Percentiles rank a stretch among this genome's conserved stretches.
These are phyloP conservation scores for Bucco capensis DNA, from an alignment of 2,113 vertebrate species.

Conservation along the genomic window DNA sequence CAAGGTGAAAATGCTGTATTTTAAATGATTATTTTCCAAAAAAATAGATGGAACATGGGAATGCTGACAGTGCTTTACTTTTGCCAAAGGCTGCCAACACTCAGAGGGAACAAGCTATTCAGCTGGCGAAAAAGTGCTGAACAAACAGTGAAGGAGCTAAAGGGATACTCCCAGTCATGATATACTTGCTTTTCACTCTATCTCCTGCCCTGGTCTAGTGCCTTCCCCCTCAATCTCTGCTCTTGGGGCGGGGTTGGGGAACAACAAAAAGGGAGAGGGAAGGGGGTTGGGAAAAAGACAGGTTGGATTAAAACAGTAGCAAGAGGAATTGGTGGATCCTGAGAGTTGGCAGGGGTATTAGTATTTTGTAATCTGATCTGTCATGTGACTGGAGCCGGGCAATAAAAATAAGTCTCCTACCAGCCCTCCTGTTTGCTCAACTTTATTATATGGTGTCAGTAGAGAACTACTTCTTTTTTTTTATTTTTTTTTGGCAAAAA, in stretches of 20 bases:
- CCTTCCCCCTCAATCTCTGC: background rate
- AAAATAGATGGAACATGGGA: conserved; percentile 46
- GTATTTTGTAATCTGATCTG: conserved; percentile 54
- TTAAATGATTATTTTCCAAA: conserved; percentile 32
- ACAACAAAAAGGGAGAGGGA: rapidly evolving
- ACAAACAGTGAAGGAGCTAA: conserved; percentile 57
- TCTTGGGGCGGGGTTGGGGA: background rate
- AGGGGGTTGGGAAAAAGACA: background rate
- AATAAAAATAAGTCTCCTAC: conserved; percentile 59
- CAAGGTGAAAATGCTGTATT: conserved; percentile 58
- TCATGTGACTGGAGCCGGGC: conserved; percentile 40
- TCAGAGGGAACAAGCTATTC: conserved; percentile 48
- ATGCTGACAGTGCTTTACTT: conserved; percentile 64
- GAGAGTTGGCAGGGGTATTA: conserved; percentile 28
- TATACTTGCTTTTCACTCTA: background rate
- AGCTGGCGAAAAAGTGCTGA: conserved; percentile 63
- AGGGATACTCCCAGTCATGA: conserved; percentile 54
- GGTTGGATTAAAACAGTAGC: conserved; percentile 57
- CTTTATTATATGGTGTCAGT: conserved; percentile 55
- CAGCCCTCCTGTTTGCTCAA: conserved; percentile 53
- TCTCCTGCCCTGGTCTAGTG: background rate
- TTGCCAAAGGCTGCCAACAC: conserved; percentile 64
- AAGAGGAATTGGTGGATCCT: conserved; percentile 43
- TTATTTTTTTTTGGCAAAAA: conserved; percentile 38
- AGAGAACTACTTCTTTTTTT: background rate